These are phyloP conservation scores for Nesidiocoris tenuis DNA, from an alignment of 2,888 invertebrate genomes.

Conservation along the genomic window DNA sequence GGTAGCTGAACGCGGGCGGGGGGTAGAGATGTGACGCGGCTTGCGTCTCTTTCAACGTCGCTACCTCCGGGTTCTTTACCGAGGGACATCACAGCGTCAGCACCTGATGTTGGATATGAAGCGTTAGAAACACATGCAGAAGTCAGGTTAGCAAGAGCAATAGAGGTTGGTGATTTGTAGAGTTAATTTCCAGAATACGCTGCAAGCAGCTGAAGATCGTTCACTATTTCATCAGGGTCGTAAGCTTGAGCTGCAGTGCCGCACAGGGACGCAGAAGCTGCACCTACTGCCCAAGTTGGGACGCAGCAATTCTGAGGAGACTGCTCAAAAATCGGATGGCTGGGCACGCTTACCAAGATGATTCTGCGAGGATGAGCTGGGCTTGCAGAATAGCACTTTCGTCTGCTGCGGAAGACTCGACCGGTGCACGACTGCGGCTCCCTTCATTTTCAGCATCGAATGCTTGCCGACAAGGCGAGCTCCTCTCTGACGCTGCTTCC, in stretches of 20 bases:
- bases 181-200: too few species aligned
- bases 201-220: too few species aligned
- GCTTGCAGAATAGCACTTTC: slow-evolving; percentile 45
- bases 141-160: too few species aligned
- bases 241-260: too few species aligned
- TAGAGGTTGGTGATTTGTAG: too few species aligned
- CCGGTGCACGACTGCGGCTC: slow-evolving; percentile 52
- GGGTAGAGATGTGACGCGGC: slow-evolving; percentile 72
- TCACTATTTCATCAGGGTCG: too few species aligned
- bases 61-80: slow-evolving; percentile 51
- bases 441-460: slow-evolving; percentile 49
- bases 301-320: too few species aligned
- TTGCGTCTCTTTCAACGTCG: slow-evolving; percentile 63
- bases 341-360: slow-evolving; percentile 47
- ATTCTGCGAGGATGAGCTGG: slow-evolving; percentile 43
- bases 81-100: slow-evolving; percentile 35
- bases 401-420: slow-evolving; percentile 43
- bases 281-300: too few species aligned
- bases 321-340: too few species aligned
- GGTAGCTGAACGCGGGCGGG: slow-evolving; percentile 73
- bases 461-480: slow-evolving; percentile 52
- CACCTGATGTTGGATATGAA: too few species aligned
- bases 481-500: slow-evolving; percentile 57
- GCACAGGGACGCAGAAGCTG: too few species aligned
- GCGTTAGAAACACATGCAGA: too few species aligned